Evolutionary conservation across 1,140 invertebrate genomes (phyloP), one percentile per base, ranked within the genome.

Genomic region (Ladona fulva): DNA sequence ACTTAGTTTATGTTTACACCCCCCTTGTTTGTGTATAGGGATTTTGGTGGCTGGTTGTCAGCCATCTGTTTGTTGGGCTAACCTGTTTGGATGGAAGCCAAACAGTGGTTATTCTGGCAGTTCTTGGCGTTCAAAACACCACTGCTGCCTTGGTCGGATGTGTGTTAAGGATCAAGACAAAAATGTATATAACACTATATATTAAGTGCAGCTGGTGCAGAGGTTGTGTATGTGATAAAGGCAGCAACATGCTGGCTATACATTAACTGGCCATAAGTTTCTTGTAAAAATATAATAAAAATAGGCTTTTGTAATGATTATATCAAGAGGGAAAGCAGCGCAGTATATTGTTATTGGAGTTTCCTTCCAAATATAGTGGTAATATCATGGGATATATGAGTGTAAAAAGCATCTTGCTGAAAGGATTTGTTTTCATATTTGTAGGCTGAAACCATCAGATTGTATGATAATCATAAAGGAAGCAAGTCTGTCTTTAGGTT

Each of bases 341-440:
- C 14, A 66, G 14, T 66, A 66, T 66, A 66, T 66, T 66, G 52
- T 66, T 66, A 66, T 66, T 66, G 52, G 52, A 66, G 12, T 66
- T 66, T 66, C 52, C 52, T 66, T 66, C 52, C 52, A 66, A 66
- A 66, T 66, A 22, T 66, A 66, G 52, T 66, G 52, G 52, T 19
- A 66, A 19, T 66, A 66, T 66, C 52, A 19, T 66, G 52, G 52
- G 52, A 66, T 19, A 22, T 66, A 6, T 66, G 52, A 66, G 14
- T 66, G 52, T 22, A 16, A 66, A 66, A 66, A 66, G n/a, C 52
- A 66, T 22, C 29, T 37, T 66, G 52, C 52, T 66, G 52, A 66
- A 22, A 66, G 52, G 52, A 66, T 66, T 66, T 66, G 52, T 66
- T 66, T 66, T 66, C 52, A 66, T 66, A 66, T 66, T 66, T 66